Evolutionary conservation across 2,888 invertebrate species (phyloP), one percentile per base, ranked within the genome.

Genomic region (Dicyrtoma fusca): DNA sequence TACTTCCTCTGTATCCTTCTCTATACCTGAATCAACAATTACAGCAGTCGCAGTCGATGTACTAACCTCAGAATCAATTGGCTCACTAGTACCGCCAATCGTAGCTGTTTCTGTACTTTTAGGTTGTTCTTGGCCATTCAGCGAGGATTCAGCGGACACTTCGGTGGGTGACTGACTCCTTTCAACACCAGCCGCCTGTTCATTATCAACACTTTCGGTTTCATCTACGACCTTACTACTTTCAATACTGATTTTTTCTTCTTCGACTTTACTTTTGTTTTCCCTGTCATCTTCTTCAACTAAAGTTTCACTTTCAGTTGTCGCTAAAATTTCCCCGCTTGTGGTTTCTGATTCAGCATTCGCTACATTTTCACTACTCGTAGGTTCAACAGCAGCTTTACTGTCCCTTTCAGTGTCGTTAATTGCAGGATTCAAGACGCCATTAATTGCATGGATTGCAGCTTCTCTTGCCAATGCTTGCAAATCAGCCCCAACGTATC

Each of bases 401-500:
- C 0, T 6, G 11, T 55, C 55, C 23, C 11, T 26, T 1, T 55
- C 44, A 42, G 23, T 47, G 44, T 25, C 25, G 13, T 25, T 23
- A 14, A 25, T 44, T 23, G 26, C 17, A 19, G 42, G 55, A 19
- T 19, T 62, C 25, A 66, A 25, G 14, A 66, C 55, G 76, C 75
- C 13, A 47, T 63, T 65, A 3, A 80, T 91, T 57, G 96, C 95
- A 79, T 89, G 88, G 83, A 94, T 91, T 11, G 94, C 92, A 1
- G 97, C 94, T 84, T 95, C 94, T 76, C 93, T 88, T 0, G 92
- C 89, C 69, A 97, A 86, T 0, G 94, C 90, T 83, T 91, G 88
- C 79, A 99, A 85, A 87, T 99, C 97, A 4, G 95, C 96, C 14
- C 97, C 98, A 45, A 97, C 97, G 86, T 91, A 98, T 0, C 98